These are phyloP conservation scores for Megatriorchis doriae DNA, from an alignment of 2,113 vertebrate genomes.

Conservation along the genomic window DNA sequence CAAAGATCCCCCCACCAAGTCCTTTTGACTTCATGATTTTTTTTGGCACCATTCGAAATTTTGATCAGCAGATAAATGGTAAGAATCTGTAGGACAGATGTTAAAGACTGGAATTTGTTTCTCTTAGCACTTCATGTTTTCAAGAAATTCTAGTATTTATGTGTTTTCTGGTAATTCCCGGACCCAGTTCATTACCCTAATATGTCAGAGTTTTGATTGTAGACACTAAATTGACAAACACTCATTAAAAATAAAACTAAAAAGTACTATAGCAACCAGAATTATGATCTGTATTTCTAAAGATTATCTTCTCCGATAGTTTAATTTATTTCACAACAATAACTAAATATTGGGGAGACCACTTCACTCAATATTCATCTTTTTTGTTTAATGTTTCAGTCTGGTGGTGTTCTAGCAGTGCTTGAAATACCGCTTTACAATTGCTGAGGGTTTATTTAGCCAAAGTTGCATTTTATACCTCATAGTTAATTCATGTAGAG, in stretches of 20 bases:
- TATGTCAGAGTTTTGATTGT: slow-evolving; percentile 28
- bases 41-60: slow-evolving; percentile 68
- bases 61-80: slow-evolving; percentile 74
- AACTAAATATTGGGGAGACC: slow-evolving; percentile 2
- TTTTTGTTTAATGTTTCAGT: slow-evolving; percentile 34
- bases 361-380: background rate
- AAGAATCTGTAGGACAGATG: slow-evolving; percentile 74
- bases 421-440: slow-evolving; percentile 64
- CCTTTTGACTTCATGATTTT: slow-evolving; percentile 75
- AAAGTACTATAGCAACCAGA: background rate
- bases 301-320: background rate
- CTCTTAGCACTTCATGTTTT: slow-evolving; percentile 64
- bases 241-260: slow-evolving; percentile 44
- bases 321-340: slow-evolving; percentile 10
- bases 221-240: slow-evolving; percentile 34
- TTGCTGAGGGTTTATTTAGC: slow-evolving; percentile 66
- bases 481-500: slow-evolving; percentile 78
- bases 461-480: slow-evolving; percentile 76
- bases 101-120: slow-evolving; percentile 73
- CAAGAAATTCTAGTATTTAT: slow-evolving; percentile 58
- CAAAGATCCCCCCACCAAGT: slow-evolving; percentile 78
- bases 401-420: slow-evolving; percentile 42
- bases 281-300: background rate
- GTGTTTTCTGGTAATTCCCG: slow-evolving; percentile 45
- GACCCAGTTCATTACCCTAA: slow-evolving; percentile 45